Conservation (phyloP, 2,888 invertebrate genomes). For the Nomada goodeniana region DNA sequence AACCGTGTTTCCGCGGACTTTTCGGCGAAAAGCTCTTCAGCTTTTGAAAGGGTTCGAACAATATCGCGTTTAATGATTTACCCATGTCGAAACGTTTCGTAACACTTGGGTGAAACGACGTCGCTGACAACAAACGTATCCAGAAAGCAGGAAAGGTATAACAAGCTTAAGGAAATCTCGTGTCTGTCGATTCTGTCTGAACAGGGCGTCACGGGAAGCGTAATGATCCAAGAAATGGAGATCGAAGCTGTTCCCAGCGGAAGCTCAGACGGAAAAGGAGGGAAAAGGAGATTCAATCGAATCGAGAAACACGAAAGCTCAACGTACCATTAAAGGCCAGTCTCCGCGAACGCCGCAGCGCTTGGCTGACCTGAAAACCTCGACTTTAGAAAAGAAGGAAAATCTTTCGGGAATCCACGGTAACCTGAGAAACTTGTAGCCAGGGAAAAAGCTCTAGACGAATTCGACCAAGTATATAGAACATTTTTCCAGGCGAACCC, state of each 20-base stretch:
- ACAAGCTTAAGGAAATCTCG: background rate
- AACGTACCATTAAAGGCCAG: constrained; percentile 19
- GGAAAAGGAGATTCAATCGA: constrained; percentile 24
- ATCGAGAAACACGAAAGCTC: constrained; percentile 21
- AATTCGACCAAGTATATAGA: background rate
- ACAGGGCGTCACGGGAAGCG: background rate
- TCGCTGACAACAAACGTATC: background rate
- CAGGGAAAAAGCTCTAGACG: background rate
- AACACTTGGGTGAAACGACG: background rate
- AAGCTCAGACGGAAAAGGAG: background rate
- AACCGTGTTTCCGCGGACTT: background rate
- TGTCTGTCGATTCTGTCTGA: background rate
- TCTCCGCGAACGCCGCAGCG: constrained; percentile 3
- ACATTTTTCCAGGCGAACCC: background rate
- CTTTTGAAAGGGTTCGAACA: background rate
- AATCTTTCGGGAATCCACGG: constrained; percentile 10
- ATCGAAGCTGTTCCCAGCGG: background rate
- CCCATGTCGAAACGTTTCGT: background rate
- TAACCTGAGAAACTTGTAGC: background rate
- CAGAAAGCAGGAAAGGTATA: background rate
- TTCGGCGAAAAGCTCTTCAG: background rate
- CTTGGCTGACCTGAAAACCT: background rate
- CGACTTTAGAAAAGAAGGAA: background rate
- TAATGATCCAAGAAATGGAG: constrained; percentile 20
- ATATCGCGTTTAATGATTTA: background rate